phyloP scores from a whole-genome alignment of 2,113 vertebrate genomes.

The Scartelaos histophorus region DNA sequence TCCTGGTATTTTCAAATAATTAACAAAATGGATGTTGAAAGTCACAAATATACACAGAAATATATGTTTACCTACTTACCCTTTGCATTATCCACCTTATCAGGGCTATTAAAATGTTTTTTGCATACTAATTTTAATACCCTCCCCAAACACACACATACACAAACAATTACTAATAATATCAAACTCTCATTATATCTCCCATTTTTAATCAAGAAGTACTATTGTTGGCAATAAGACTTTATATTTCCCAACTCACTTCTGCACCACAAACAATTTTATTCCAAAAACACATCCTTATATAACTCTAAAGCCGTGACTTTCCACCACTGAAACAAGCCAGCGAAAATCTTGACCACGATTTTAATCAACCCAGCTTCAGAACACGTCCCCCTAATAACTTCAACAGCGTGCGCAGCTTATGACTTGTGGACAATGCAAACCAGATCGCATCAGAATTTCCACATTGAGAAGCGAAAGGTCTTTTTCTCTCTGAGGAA shows the following conservation, averaged over 20 bases:
- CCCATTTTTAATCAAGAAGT: too few relatives aligned
- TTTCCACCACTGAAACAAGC: neutral
- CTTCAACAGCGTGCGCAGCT: slow-evolving; percentile 40
- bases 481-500: slow-evolving; percentile 63
- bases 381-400: slow-evolving; percentile 59
- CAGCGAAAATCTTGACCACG: slow-evolving; percentile 23
- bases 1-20: too few relatives aligned
- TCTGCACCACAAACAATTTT: neutral
- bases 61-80: too few relatives aligned
- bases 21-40: too few relatives aligned
- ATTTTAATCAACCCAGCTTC: slow-evolving; percentile 64
- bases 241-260: neutral
- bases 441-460: slow-evolving; percentile 72
- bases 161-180: too few relatives aligned
- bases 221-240: neutral
- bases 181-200: too few relatives aligned
- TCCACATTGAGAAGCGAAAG: slow-evolving; percentile 60
- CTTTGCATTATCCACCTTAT: too few relatives aligned
- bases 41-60: too few relatives aligned
- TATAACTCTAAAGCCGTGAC: neutral
- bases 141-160: too few relatives aligned
- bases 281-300: neutral
- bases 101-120: too few relatives aligned
- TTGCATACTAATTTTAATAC: too few relatives aligned
- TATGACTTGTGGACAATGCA: slow-evolving; percentile 63